phyloP scores from a whole-genome alignment of 2,797 vertebrate species.

The Falco novaeseelandiae region DNA sequence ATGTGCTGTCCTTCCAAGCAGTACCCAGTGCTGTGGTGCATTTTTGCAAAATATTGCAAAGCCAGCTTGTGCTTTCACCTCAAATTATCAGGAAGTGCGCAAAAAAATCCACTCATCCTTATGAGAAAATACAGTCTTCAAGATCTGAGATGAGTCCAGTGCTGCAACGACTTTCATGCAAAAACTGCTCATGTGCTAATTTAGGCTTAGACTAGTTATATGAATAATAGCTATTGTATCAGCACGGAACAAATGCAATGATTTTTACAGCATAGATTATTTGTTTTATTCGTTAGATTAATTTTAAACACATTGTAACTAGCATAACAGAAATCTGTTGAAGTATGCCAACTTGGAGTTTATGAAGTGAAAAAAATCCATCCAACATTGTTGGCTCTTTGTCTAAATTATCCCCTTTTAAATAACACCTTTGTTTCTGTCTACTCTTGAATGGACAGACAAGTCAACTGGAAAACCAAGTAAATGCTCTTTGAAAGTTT shows the following conservation, averaged over 20 bases:
- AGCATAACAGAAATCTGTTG: not conserved
- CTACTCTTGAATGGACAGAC: constrained; percentile 6
- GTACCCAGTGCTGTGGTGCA: not conserved
- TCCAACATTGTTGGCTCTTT: not conserved
- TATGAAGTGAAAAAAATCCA: not conserved
- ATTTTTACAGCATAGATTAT: not conserved
- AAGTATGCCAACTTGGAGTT: not conserved
- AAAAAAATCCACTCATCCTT: not conserved
- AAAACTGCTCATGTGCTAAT: not conserved
- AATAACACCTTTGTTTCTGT: constrained; percentile 25
- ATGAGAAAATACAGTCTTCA: not conserved
- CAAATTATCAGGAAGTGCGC: not conserved
- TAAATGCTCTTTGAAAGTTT: not conserved
- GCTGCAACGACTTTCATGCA: not conserved
- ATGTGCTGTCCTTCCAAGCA: not conserved
- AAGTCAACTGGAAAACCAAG: constrained; percentile 31
- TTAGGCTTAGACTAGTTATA: not conserved
- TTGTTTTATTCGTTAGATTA: not conserved
- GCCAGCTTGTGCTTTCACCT: not conserved
- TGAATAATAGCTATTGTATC: not conserved
- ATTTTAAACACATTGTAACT: not conserved
- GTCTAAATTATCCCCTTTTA: not conserved
- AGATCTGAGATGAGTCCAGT: not conserved
- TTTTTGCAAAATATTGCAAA: not conserved
- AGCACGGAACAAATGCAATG: not conserved